Evolutionary conservation across 2,797 vertebrate species (phyloP).

Genomic region (Propithecus perrieri): DNA sequence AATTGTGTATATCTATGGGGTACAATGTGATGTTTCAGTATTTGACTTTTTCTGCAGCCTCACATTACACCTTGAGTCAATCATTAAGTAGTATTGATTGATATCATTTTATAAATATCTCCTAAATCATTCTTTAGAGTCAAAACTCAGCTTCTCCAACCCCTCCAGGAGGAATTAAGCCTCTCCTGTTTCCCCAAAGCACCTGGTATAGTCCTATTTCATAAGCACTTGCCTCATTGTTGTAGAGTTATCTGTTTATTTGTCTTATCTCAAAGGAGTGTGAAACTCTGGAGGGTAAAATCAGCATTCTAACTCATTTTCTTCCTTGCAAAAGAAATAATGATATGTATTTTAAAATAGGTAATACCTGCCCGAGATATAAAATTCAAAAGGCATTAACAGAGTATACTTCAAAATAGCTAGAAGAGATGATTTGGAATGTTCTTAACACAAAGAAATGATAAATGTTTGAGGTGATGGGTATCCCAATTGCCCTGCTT

Average conservation of each 20-base stretch:
- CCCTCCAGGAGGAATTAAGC: not conserved
- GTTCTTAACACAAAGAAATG: not conserved
- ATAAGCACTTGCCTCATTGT: slow-evolving; percentile 17
- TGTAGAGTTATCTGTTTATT: slow-evolving; percentile 7
- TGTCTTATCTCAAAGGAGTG: slow-evolving; percentile 31
- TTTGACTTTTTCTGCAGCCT: not conserved
- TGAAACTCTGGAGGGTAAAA: slow-evolving; percentile 39
- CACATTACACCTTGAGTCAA: not conserved
- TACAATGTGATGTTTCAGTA: not conserved
- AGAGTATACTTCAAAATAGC: not conserved
- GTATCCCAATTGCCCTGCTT: not conserved
- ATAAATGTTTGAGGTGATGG: not conserved
- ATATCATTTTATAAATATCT: slow-evolving; percentile 42
- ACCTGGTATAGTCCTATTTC: not conserved
- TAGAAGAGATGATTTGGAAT: not conserved
- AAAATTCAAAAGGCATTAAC: not conserved
- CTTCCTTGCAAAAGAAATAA: slow-evolving; percentile 20
- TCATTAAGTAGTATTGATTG: slow-evolving; percentile 37
- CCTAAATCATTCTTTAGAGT: slow-evolving; percentile 50
- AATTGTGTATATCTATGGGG: not conserved
- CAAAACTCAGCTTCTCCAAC: not conserved
- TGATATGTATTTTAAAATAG: not conserved
- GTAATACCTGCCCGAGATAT: not conserved
- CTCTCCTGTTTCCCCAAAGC: not conserved
- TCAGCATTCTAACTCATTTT: not conserved